phyloP scores from a whole-genome alignment of 2,797 vertebrate genomes.

The Gadopsis marmoratus region DNA sequence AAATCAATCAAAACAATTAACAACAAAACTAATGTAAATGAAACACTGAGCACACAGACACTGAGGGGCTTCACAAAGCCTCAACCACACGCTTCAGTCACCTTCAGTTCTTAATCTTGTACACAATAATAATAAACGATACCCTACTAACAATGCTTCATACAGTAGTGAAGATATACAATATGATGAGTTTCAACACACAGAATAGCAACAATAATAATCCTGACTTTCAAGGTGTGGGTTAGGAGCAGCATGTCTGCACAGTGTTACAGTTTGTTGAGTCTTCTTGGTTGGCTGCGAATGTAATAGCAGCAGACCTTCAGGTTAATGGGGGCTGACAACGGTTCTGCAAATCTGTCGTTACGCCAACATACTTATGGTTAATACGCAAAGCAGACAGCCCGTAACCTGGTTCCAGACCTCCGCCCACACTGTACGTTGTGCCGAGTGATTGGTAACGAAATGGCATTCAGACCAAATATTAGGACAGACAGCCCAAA shows the following conservation, averaged over 20 bases:
- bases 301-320: slow-evolving; percentile 35
- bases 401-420: slow-evolving; percentile 23
- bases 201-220: slow-evolving; percentile 11
- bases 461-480: slow-evolving; percentile 15
- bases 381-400: slow-evolving; percentile 39
- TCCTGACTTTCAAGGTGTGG: not conserved
- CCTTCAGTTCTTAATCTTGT: slow-evolving; percentile 14
- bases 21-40: slow-evolving; percentile 67
- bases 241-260: slow-evolving; percentile 46
- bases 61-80: slow-evolving; percentile 42
- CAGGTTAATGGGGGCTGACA: slow-evolving; percentile 53
- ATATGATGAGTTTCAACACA: slow-evolving; percentile 23
- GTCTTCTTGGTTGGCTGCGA: slow-evolving; percentile 39
- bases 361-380: slow-evolving; percentile 48
- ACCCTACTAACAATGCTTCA: not conserved
- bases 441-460: not conserved
- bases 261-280: slow-evolving; percentile 31
- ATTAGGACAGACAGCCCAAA: slow-evolving; percentile 28
- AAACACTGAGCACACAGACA: slow-evolving; percentile 75
- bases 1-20: slow-evolving; percentile 75
- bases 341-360: slow-evolving; percentile 37
- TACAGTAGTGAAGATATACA: not conserved
- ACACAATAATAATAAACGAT: slow-evolving; percentile 24
- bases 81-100: slow-evolving; percentile 40
- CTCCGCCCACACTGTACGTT: not conserved